Evolutionary conservation across 2,113 vertebrate species (phyloP).

Genomic region (Proterorhinus semilunaris): DNA sequence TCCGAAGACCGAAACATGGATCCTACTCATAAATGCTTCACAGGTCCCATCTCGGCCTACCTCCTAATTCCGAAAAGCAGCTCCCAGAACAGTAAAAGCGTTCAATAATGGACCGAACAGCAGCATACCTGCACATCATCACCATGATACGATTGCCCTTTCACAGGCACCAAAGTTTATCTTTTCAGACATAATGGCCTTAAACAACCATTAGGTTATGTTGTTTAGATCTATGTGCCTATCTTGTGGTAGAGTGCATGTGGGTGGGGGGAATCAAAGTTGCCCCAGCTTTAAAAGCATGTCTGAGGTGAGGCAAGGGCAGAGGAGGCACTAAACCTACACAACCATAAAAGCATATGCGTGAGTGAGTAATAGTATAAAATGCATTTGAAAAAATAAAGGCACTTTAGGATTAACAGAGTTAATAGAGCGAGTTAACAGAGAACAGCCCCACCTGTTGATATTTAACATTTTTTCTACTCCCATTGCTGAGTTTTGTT

Average conservation of each 20-base stretch:
- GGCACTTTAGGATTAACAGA: conserved; percentile 7
- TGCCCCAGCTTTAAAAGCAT: conserved; percentile 54
- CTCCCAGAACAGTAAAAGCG: conserved; percentile 60
- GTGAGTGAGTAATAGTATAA: not conserved
- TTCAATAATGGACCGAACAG: conserved; percentile 34
- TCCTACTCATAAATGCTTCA: conserved; percentile 57
- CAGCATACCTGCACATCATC: conserved; percentile 76
- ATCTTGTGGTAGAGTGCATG: conserved; percentile 41
- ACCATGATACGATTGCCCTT: conserved; percentile 57
- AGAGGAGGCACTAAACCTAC: conserved; percentile 9
- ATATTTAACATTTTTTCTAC: conserved; percentile 36
- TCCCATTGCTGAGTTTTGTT: conserved; percentile 33
- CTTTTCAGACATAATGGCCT: conserved; percentile 72
- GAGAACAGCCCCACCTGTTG: conserved; percentile 51
- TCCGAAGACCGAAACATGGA: conserved; percentile 46
- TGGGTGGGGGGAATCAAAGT: conserved; percentile 21
- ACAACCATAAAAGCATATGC: conserved; percentile 17
- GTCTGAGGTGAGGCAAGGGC: conserved; percentile 40
- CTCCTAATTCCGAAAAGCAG: conserved; percentile 52
- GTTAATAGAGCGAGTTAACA: conserved; percentile 30
- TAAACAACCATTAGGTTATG: conserved; percentile 73
- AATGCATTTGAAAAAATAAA: not conserved
- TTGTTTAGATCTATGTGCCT: conserved; percentile 69
- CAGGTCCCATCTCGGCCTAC: conserved; percentile 60
- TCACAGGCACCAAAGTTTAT: conserved; percentile 64